Base-by-base conservation (phyloP, 2,888 invertebrate genomes). In the Lasioglossum figueresi region DNA sequence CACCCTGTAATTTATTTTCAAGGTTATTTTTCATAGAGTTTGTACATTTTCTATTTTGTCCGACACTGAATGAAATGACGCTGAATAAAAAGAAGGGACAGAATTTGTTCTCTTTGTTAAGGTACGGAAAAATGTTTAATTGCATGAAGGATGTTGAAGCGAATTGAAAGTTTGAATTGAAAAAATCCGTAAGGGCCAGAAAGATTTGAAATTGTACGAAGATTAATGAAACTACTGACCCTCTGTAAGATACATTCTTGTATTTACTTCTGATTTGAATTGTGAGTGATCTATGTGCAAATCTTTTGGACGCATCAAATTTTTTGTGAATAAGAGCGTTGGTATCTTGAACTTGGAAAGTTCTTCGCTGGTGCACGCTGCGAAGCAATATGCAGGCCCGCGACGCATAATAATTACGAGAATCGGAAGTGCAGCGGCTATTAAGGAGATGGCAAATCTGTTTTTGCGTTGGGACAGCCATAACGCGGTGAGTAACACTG, bases 391-490 rank as follows among this genome's bases (percentile, higher is more conserved):
- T 66, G 4, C 37, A 1, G 40, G n/a, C 45, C 45, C 63, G 74
- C 23, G 70, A 68, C 74, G 78, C 82, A 78, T 87, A 74, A 84
- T 90, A 88, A 90, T 87, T 79, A 90, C 48, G 73, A 79, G 63
- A 79, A 88, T 88, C 84, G 85, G 66, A 83, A 90, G 84, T 80
- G 80, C 72, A 76, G 79, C 76, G 76, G 52, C 68, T 82, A 90
- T 90, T 73, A 77, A 81, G 73, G 76, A 70, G 82, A 84, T 77
- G 79, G 89, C 88, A 78, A 89, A 87, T 86, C 80, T 19, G 82
- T 89, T 90, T 90, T 88, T 91, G 87, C 88, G 79, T 75, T 72
- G 77, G 71, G 90, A 91, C 94, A 93, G 94, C 94, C 94, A 94
- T 94, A 88, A 88, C 91, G 87, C 81, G 83, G 76, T 82, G 89